Conservation (phyloP, 1,140 invertebrate genomes). For the Brachystomella parvula region DNA sequence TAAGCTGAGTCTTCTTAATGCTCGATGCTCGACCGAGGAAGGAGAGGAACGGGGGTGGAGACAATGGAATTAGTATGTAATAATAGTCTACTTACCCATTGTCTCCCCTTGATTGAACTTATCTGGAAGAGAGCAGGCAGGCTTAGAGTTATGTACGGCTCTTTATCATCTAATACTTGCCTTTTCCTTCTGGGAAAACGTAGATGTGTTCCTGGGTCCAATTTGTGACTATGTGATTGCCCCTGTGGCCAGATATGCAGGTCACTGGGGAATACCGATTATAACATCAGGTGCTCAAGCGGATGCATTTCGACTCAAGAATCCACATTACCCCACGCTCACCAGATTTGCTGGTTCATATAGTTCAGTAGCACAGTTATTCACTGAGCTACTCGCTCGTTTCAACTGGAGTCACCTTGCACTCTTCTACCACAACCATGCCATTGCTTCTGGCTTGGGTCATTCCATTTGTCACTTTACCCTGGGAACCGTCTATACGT, state of each 20-base stretch:
- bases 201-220: slow-evolving; percentile 81
- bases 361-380: slow-evolving; percentile 49
- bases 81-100: not conserved
- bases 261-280: slow-evolving; percentile 79
- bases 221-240: slow-evolving; percentile 86
- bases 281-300: slow-evolving; percentile 64
- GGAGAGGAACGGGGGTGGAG: no score
- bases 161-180: slow-evolving; percentile 14
- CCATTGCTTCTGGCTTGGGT: slow-evolving; percentile 42
- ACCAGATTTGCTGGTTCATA: slow-evolving; percentile 48
- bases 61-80: not conserved
- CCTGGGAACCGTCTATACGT: slow-evolving; percentile 58
- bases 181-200: slow-evolving; percentile 8
- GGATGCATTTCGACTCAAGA: slow-evolving; percentile 64
- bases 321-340: slow-evolving; percentile 60
- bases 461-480: slow-evolving; percentile 67
- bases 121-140: not conserved
- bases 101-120: slow-evolving; percentile 2
- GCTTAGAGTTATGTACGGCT: not conserved
- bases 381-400: slow-evolving; percentile 56
- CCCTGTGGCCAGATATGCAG: slow-evolving; percentile 76
- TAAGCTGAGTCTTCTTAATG: no score
- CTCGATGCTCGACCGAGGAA: no score
- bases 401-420: slow-evolving; percentile 64
- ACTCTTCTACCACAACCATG: slow-evolving; percentile 63